These are phyloP conservation scores for Taphrorychus bicolor DNA, from an alignment of 2,888 invertebrate species.

Conservation along the genomic window DNA sequence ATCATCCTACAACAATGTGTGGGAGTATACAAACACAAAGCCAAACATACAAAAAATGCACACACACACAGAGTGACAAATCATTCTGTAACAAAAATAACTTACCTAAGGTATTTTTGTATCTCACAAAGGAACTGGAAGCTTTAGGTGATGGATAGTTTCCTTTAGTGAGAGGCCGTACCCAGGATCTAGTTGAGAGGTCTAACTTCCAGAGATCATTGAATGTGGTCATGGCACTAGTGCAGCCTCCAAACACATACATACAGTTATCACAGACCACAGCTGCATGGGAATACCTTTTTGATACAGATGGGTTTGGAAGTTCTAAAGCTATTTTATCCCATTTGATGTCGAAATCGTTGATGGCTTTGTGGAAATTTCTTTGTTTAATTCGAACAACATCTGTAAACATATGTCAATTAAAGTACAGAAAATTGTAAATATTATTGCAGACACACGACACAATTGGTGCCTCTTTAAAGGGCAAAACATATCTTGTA, in stretches of 20 bases:
- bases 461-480: too few species aligned
- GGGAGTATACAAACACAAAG: background rate
- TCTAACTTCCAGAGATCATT: constrained; percentile 97
- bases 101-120: constrained; percentile 78
- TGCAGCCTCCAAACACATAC: constrained; percentile 97
- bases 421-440: too few species aligned
- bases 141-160: constrained; percentile 96
- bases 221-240: constrained; percentile 91
- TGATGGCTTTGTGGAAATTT: constrained; percentile 78
- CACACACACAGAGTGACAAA: too few species aligned
- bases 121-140: constrained; percentile 89
- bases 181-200: constrained; percentile 84
- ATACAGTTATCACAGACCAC: constrained; percentile 84
- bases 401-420: constrained; percentile 65
- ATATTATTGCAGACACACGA: too few species aligned
- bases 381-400: constrained; percentile 77
- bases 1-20: background rate
- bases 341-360: constrained; percentile 80
- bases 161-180: constrained; percentile 81
- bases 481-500: too few species aligned
- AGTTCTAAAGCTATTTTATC: constrained; percentile 67
- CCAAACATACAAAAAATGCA: background rate
- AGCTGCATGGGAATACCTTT: constrained; percentile 91
- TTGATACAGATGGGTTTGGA: constrained; percentile 80
- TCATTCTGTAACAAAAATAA: too few species aligned